These are phyloP conservation scores for Seira ritae DNA, from an alignment of 2,888 invertebrate genomes.

Conservation along the genomic window DNA sequence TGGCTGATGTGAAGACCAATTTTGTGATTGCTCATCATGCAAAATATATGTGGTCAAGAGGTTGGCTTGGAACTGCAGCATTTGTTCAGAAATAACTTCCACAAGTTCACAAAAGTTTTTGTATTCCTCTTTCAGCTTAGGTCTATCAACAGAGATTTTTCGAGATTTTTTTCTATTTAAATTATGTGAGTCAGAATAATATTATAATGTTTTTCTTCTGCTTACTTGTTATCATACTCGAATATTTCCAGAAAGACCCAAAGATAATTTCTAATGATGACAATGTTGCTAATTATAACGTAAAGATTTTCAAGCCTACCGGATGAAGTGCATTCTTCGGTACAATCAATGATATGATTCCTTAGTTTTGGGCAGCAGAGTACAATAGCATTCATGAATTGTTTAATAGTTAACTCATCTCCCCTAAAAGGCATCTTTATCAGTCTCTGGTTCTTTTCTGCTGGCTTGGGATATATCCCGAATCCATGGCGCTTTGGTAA, in stretches of 20 bases:
- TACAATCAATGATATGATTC: constrained; percentile 71
- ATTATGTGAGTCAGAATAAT: too few species aligned
- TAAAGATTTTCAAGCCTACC: constrained; percentile 72
- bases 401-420: constrained; percentile 71
- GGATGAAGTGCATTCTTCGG: constrained; percentile 69
- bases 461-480: constrained; percentile 63
- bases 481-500: constrained; percentile 68
- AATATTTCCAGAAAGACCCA: constrained; percentile 72
- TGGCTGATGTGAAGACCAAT: constrained; percentile 82
- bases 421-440: constrained; percentile 73
- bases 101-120: constrained; percentile 78
- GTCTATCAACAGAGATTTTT: constrained; percentile 59
- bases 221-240: constrained; percentile 72
- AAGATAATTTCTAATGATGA: constrained; percentile 72
- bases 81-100: constrained; percentile 88
- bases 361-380: constrained; percentile 69
- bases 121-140: constrained; percentile 71
- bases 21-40: constrained; percentile 87
- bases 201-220: background rate
- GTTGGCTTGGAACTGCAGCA: constrained; percentile 87
- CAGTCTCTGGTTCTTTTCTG: constrained; percentile 68
- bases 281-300: constrained; percentile 72
- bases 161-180: too few species aligned
- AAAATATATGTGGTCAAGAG: constrained; percentile 86
- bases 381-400: constrained; percentile 71